A percentile compares a stretch with the other conserved stretches of the same genome.
phyloP scores from a whole-genome alignment of 2,113 vertebrate genomes.

The Pseudonaja textilis region DNA sequence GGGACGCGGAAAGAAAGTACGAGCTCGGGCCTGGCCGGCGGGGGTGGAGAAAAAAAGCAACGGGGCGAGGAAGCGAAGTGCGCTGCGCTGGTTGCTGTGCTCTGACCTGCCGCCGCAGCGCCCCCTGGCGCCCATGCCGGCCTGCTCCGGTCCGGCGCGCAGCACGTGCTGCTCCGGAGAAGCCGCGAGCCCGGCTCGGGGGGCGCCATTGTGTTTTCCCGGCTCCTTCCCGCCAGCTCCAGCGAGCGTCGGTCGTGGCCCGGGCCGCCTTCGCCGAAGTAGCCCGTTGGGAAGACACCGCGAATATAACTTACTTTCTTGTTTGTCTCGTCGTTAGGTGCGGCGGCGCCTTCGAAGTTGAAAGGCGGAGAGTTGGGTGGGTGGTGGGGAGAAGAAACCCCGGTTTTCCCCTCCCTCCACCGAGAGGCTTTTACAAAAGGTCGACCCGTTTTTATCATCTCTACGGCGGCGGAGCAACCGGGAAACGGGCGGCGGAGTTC shows the following conservation, averaged over 20 bases:
- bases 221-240: background rate
- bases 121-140: slow-evolving; percentile 24
- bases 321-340: background rate
- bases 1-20: background rate
- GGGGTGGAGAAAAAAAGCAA: background rate
- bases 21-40: background rate
- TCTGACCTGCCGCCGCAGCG: slow-evolving; percentile 55
- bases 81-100: slow-evolving; percentile 28
- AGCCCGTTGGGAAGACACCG: background rate
- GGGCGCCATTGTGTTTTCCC: slow-evolving; percentile 26
- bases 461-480: background rate
- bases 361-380: background rate
- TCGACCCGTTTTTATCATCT: slow-evolving; percentile 9
- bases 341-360: background rate
- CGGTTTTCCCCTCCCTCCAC: background rate
- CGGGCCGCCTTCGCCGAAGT: background rate
- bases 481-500: background rate
- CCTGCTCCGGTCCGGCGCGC: slow-evolving; percentile 9
- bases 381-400: no score
- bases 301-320: no score
- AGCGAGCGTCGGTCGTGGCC: background rate
- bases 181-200: slow-evolving; percentile 54
- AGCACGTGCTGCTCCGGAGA: slow-evolving; percentile 53
- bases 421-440: background rate
- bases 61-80: slow-evolving; percentile 2